phyloP scores from a whole-genome alignment of 2,888 invertebrate genomes.

The Seira ritae region DNA sequence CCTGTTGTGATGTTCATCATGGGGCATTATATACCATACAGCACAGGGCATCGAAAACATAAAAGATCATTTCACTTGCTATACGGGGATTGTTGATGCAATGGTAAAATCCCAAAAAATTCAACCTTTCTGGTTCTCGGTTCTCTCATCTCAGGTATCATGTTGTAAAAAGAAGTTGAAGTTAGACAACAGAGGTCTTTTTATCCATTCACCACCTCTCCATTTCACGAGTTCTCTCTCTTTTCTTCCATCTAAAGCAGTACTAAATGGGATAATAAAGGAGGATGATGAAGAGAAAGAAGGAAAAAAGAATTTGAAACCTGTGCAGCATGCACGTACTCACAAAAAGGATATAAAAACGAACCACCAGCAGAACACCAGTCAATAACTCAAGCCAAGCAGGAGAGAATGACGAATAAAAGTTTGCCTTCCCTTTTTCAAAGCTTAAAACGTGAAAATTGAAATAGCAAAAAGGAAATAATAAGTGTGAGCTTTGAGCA shows the following conservation, averaged over 20 bases:
- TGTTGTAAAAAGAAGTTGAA: constrained; percentile 10
- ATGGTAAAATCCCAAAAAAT: not conserved
- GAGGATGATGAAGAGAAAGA: constrained; percentile 12
- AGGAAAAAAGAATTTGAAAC: constrained; percentile 42
- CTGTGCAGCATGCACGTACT: constrained; percentile 61
- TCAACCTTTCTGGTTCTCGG: too few species aligned
- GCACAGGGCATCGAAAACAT: not conserved
- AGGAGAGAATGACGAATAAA: constrained; percentile 44
- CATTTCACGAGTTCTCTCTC: constrained; percentile 18
- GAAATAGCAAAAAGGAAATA: not conserved
- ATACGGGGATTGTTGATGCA: not conserved
- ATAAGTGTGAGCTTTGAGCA: constrained; percentile 16
- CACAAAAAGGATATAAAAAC: constrained; percentile 19
- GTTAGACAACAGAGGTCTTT: constrained; percentile 27
- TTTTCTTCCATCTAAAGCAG: constrained; percentile 23
- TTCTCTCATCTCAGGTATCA: constrained; percentile 31
- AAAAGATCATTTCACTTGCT: constrained; percentile 22
- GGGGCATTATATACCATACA: not conserved
- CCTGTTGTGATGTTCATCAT: constrained; percentile 12
- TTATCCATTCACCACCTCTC: constrained; percentile 43
- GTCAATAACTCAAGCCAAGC: constrained; percentile 58
- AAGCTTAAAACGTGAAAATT: not conserved
- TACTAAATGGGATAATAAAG: constrained; percentile 40
- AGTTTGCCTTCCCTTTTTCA: not conserved
- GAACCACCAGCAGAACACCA: constrained; percentile 35